Base-by-base conservation (phyloP, 2,113 vertebrate genomes). In the Carassius auratus region DNA sequence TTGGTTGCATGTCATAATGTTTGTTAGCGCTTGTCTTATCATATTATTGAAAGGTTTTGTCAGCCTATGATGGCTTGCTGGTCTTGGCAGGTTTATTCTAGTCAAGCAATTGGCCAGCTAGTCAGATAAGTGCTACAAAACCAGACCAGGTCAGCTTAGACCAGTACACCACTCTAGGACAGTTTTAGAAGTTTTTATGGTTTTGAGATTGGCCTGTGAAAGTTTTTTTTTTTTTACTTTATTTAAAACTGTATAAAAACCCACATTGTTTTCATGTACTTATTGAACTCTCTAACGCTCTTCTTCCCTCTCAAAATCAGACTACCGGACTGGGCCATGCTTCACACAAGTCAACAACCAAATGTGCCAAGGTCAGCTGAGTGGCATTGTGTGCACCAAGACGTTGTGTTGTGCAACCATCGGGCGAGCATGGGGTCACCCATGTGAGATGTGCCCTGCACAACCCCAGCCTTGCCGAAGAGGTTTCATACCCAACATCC, bases 331-430 rank as follows among this genome's bases (percentile, higher is more conserved):
- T 0, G 98, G 98, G 15, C 98, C 98, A 0, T 99, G 98, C 91
- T 99, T 99, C 90, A 98, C 96, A 74, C 97, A 99, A 92, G 97
- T 99, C 82, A 99, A 94, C 90, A 99, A 99, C 93, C 98, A 99
- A 94, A 99, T 99, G 98, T 99, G 98, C 91, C 98, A 99, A 88
- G 97, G 97, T n/a, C 98, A 99, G 85, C 95, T 99, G 84, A 99
- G 97, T 0, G 98, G 98, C 50, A 99, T 99, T 0, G 97, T 99
- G 61, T 99, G 98, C 94, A 99, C 98, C 64, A 99, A 99, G 93
- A 99, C 97, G 0, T 96, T 99, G 85, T 99, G 98, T 91, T 99
- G 98, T 5, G 98, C 98, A 57, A 99, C 97, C 89, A 97, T 99
- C 13, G 98, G 98, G 0, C 94, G 98, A 17, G 98, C 98, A 0